A percentile compares a stretch with the other conserved stretches of the same genome.
These are phyloP conservation scores for Oriolus oriolus DNA, from an alignment of 2,113 vertebrate genomes.

Conservation along the genomic window DNA sequence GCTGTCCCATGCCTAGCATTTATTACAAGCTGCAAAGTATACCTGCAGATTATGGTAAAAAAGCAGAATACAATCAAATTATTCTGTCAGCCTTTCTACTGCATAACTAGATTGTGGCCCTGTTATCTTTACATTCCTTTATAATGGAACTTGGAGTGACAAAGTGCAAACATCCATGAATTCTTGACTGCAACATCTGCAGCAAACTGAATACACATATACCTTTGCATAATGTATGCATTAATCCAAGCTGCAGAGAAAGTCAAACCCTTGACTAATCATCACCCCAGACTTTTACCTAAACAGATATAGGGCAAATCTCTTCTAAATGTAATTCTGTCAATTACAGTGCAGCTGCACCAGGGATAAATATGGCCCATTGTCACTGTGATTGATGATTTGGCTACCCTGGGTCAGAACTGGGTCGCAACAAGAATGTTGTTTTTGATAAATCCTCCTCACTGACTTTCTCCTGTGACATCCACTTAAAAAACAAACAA, in stretches of 20 bases:
- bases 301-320: constrained; percentile 8
- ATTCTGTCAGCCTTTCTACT: constrained; percentile 1
- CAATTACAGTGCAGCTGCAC: constrained; percentile 19
- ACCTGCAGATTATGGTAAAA: background rate
- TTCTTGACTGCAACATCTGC: background rate
- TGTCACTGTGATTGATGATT: constrained; percentile 43
- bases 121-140: constrained; percentile 13
- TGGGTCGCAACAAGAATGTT: background rate
- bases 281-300: background rate
- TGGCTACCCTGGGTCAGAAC: constrained; percentile 32
- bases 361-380: background rate
- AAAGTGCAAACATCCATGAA: constrained; percentile 1
- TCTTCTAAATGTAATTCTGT: constrained; percentile 27
- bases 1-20: background rate
- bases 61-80: constrained; percentile 38
- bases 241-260: constrained; percentile 11
- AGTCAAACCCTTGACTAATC: background rate
- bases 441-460: constrained; percentile 57
- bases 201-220: background rate
- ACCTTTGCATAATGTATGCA: constrained; percentile 24
- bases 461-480: constrained; percentile 26
- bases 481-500: constrained; percentile 53
- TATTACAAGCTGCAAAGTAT: background rate
- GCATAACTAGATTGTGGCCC: background rate
- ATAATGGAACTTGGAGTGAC: background rate